Evolutionary conservation across 2,113 vertebrate species (phyloP), one percentile per base, ranked within the genome.

Genomic region (Eidolon helvum): DNA sequence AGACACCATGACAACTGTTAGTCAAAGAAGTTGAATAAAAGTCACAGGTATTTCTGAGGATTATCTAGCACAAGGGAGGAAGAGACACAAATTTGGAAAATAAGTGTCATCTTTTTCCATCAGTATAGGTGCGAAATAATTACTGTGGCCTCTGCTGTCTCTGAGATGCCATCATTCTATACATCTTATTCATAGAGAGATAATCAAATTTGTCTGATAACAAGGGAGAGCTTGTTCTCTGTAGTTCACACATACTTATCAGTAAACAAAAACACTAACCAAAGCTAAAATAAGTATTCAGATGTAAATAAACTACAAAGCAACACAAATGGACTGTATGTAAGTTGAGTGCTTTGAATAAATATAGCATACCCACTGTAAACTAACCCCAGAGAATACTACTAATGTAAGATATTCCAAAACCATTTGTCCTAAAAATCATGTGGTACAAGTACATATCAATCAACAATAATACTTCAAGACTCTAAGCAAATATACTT

Each of bases 261-360:
- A 83, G 48, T 40, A 87, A 90, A 89, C 43, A 78, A 95, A 95
- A 95, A 82, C n/a, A 74, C 55, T 45, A 86, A 65, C 33, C 87
- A 75, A 96, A 80, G 66, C 40, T 83, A 63, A 84, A 71, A 57
- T 63, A 59, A 84, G 28, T 53, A 7, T 79, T 83, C 59, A 90
- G 85, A 85, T 48, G 26, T 48, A 84, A 95, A 78, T 83, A 96
- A 96, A 91, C 45, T 43, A 53, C 12, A 82, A 93, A 88, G 83
- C 35, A 86, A 83, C 72, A 78, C 43, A 91, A 87, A 92, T 50
- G n/a, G 92, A 83, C 16, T 35, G 5, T 38, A 65, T 8, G 45
- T 74, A 50, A 75, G 1, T 30, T n/a, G n/a, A 85, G 43, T 35
- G n/a, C 55, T 87, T 59, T 74, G 63, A 79, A 78, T 88, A 69